Conservation (phyloP, 2,888 invertebrate species). For the Gerosis bhagava region DNA sequence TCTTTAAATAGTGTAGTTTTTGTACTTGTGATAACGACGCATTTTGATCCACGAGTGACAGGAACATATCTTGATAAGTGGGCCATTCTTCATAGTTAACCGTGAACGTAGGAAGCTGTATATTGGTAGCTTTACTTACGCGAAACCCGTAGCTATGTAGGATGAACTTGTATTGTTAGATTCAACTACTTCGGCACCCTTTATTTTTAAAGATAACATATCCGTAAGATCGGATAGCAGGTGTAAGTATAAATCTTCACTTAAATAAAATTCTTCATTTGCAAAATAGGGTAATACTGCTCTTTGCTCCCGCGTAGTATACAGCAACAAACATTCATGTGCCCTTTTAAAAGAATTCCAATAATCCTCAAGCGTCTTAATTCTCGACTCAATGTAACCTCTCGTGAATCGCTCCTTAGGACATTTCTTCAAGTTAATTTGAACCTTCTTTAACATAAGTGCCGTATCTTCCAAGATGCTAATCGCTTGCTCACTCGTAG, state of each 20-base stretch:
- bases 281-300: slow-evolving; percentile 18
- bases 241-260: slow-evolving; percentile 20
- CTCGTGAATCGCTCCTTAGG: slow-evolving; percentile 24
- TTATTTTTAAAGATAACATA: background rate
- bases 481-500: slow-evolving; percentile 3
- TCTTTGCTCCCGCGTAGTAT: slow-evolving; percentile 7
- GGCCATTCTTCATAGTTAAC: background rate
- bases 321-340: slow-evolving; percentile 17
- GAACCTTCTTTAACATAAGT: slow-evolving; percentile 16
- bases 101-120: background rate
- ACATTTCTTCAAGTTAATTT: slow-evolving; percentile 27
- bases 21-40: slow-evolving; percentile 23
- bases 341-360: slow-evolving; percentile 20
- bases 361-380: slow-evolving; percentile 13
- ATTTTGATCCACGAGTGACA: background rate
- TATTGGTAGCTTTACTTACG: background rate
- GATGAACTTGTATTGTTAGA: background rate
- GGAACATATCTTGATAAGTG: background rate
- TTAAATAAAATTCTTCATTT: slow-evolving; percentile 21
- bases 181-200: background rate
- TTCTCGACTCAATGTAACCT: slow-evolving; percentile 24
- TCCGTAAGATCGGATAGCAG: slow-evolving; percentile 10
- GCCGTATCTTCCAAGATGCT: slow-evolving; percentile 22
- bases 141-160: background rate
- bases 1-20: slow-evolving; percentile 32